Conservation (phyloP, 2,113 vertebrate species). For the Siniperca knerii region DNA sequence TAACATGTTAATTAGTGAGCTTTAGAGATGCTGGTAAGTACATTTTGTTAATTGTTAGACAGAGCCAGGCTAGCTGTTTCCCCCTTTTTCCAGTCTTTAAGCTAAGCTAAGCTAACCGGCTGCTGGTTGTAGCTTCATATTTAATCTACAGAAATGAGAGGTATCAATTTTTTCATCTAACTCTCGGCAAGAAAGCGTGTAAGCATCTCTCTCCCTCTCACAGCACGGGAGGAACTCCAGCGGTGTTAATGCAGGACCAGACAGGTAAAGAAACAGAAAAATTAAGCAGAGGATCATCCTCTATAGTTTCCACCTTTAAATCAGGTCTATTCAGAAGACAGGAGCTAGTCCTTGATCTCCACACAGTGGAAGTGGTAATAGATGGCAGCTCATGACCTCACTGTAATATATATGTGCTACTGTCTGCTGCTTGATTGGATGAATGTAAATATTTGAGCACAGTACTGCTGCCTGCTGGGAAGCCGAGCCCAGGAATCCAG, state of each 20-base stretch:
- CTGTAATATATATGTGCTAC: conserved; percentile 66
- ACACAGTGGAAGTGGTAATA: conserved; percentile 32
- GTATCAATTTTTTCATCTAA: neutral
- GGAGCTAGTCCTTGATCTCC: conserved; percentile 55
- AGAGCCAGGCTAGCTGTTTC: neutral
- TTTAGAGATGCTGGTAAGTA: neutral
- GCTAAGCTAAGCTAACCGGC: neutral
- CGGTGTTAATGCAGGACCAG: neutral
- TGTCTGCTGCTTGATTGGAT: conserved; percentile 70
- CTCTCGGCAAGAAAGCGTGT: neutral
- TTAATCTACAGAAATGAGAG: neutral
- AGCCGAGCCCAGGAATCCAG: conserved; percentile 40
- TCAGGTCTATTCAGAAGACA: neutral
- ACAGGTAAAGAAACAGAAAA: neutral
- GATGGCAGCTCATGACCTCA: conserved; percentile 75
- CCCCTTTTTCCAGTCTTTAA: neutral
- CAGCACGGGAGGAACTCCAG: conserved; percentile 1
- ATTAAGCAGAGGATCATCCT: neutral
- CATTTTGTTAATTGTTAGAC: neutral
- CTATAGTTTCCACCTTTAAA: neutral
- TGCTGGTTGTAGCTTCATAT: conserved; percentile 14
- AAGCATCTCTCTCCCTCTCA: neutral
- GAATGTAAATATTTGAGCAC: conserved; percentile 78
- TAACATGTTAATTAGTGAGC: neutral
- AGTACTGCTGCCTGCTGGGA: conserved; percentile 53